Evolutionary conservation across 2,797 vertebrate species (phyloP).

Genomic region (Falco naumanni): DNA sequence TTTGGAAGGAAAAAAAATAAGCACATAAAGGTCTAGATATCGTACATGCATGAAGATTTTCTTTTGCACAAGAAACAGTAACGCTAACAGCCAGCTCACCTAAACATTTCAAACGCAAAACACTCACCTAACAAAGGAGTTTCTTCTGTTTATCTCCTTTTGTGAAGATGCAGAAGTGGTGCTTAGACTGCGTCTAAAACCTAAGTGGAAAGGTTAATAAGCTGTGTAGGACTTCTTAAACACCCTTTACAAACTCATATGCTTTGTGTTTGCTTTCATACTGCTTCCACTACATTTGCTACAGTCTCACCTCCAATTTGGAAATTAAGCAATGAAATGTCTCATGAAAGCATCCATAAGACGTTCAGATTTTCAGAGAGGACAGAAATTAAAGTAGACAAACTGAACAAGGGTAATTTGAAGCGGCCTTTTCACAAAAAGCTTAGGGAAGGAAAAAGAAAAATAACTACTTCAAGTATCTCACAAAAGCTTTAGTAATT

Average conservation of each 20-base stretch:
- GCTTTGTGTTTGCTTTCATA: neutral
- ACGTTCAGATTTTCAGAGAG: neutral
- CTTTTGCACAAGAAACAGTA: neutral
- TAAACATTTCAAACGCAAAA: neutral
- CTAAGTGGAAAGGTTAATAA: constrained; percentile 71
- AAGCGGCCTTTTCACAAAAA: neutral
- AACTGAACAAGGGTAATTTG: neutral
- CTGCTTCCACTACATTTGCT: neutral
- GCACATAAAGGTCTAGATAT: neutral
- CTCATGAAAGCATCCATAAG: neutral
- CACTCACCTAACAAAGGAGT: constrained; percentile 86
- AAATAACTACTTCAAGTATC: neutral
- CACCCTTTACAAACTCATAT: neutral
- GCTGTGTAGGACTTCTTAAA: neutral
- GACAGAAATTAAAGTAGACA: neutral
- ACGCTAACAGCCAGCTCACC: neutral
- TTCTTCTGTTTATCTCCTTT: constrained; percentile 86
- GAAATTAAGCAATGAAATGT: neutral
- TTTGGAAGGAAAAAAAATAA: neutral
- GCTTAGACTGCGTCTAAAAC: constrained; percentile 92
- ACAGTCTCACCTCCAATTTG: neutral
- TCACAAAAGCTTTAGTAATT: neutral
- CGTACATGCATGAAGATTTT: neutral
- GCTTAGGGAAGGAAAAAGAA: neutral
- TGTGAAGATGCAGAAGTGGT: constrained; percentile 86